Evolutionary conservation across 2,113 vertebrate species (phyloP), one percentile per base, ranked within the genome.

Genomic region (Alethe castanea): DNA sequence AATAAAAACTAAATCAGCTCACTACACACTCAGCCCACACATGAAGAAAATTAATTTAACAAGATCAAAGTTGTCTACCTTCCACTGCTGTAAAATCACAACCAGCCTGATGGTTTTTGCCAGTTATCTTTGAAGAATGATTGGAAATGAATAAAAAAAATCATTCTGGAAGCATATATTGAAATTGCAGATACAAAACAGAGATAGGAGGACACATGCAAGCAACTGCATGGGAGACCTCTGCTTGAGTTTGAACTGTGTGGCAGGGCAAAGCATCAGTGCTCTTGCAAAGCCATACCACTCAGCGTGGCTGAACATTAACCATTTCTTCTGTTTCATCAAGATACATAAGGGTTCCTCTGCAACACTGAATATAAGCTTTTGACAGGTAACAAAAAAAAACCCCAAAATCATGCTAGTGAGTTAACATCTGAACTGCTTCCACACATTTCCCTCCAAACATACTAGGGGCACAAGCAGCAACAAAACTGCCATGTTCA

Each of bases 41-140:
- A 93, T 81, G 92, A 95, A 95, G 95, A 96, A 96, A 96, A 96
- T 81, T 92, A 79, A 94, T 94, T 95, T 96, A 93, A 96, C 69
- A 79, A 88, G 88, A 96, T 96, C 94, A 97, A 96, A 97, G 94
- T 77, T 70, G 82, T 94, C 93, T 96, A 52, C 67, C 56, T 90
- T 94, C 85, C 74, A 57, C 53, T 70, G 71, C 84, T 90, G 40
- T 95, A 86, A 96, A 96, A 92, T 96, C 92, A 96, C 72, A 93
- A 94, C 61, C 76, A 95, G 67, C 26, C 38, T 45, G 65, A 61
- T 86, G 72, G 57, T 38, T 96, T 95, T 67, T 14, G n/a, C 80
- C 92, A 86, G 65, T 53, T 94, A 95, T 88, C 95, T 97, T 92
- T 96, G 88, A 97, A 96, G 90, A 81, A 88, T 84, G 88, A 92